These are phyloP conservation scores for Hemibates koningsi DNA, from an alignment of 2,113 vertebrate genomes.

Conservation along the genomic window DNA sequence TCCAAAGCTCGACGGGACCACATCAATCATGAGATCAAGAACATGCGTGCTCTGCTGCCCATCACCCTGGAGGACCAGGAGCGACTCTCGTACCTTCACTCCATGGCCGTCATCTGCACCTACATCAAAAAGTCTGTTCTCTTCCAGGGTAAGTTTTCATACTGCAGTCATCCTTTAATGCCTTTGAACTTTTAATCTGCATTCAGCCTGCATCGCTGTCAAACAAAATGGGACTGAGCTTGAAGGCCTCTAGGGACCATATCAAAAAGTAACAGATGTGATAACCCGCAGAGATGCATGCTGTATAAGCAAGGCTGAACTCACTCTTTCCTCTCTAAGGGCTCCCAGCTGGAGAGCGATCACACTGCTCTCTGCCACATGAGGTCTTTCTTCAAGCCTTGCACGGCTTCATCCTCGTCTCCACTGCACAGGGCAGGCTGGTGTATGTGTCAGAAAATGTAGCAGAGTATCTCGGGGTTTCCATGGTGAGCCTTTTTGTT, in stretches of 20 bases:
- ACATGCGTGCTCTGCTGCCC: slow-evolving; percentile 77
- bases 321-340: slow-evolving; percentile 6
- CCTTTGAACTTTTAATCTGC: background rate
- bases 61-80: slow-evolving; percentile 70
- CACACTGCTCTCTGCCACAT: background rate
- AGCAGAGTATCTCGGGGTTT: background rate
- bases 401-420: background rate
- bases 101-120: slow-evolving; percentile 81
- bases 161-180: background rate
- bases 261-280: background rate
- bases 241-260: background rate
- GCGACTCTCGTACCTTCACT: slow-evolving; percentile 82
- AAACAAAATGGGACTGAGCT: background rate
- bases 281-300: background rate
- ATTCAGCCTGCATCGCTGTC: background rate
- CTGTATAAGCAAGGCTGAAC: background rate
- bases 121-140: slow-evolving; percentile 36
- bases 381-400: slow-evolving; percentile 68
- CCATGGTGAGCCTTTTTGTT: background rate
- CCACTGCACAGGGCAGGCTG: background rate
- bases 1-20: slow-evolving; percentile 84
- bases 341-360: background rate
- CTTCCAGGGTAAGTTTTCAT: slow-evolving; percentile 49
- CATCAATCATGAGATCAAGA: slow-evolving; percentile 80
- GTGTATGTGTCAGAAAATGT: background rate